These are phyloP conservation scores for Cerceris ruficornis DNA, from an alignment of 2,888 invertebrate species.

Conservation along the genomic window DNA sequence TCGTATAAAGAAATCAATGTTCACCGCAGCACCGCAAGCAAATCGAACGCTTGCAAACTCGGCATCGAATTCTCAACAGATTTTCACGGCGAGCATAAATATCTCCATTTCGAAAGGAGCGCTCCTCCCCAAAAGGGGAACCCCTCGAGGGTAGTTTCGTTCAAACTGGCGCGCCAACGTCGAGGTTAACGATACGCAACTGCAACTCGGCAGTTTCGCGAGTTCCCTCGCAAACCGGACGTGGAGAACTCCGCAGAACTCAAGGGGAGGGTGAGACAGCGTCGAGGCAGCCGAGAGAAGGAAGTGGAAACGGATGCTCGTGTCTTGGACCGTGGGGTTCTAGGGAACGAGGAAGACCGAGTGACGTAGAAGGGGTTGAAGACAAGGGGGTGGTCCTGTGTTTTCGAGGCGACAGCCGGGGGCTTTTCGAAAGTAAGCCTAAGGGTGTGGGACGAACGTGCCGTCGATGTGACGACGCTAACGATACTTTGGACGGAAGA, in stretches of 20 bases:
- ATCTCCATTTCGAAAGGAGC: not conserved
- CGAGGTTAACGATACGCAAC: conserved; percentile 67
- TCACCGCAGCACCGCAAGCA: too few relatives aligned
- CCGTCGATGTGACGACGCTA: conserved; percentile 62
- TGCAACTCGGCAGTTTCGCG: conserved; percentile 73
- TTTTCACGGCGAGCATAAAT: not conserved
- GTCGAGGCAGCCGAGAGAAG: conserved; percentile 38
- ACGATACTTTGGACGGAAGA: conserved; percentile 49
- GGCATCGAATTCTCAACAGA: not conserved
- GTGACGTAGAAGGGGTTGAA: too few relatives aligned
- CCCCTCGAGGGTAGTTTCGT: not conserved
- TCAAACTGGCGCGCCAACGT: not conserved
- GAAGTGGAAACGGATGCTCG: conserved; percentile 25
- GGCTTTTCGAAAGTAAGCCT: conserved; percentile 49
- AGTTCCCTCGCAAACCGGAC: conserved; percentile 35
- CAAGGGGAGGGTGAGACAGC: conserved; percentile 7
- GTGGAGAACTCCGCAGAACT: conserved; percentile 30
- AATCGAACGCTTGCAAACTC: not conserved
- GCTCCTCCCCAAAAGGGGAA: not conserved
- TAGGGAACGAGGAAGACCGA: not conserved
- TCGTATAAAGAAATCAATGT: too few relatives aligned
- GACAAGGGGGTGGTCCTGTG: conserved; percentile 6
- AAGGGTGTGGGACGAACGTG: conserved; percentile 64
- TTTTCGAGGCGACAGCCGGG: conserved; percentile 34
- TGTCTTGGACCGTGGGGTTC: conserved; percentile 28